A percentile compares a stretch with the other conserved stretches of the same genome.
Evolutionary conservation across 2,888 invertebrate species (phyloP).

Genomic region (Drosophila peninsularis): DNA sequence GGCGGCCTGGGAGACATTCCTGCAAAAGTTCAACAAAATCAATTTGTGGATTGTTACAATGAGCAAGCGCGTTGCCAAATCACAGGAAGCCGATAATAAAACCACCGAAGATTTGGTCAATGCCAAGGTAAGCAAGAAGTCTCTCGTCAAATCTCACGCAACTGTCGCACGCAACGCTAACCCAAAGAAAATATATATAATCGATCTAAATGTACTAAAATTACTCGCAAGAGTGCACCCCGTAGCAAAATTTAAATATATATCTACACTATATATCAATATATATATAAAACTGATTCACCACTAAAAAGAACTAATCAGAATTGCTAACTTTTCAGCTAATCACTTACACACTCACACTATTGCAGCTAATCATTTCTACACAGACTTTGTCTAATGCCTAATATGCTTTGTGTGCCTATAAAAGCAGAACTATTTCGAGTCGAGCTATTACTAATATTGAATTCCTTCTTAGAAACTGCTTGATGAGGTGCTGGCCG

Average conservation of each 20-base stretch:
- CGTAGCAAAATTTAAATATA: constrained; percentile 38
- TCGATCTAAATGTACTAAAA: constrained; percentile 48
- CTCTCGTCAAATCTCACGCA: constrained; percentile 44
- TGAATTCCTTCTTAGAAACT: constrained; percentile 85
- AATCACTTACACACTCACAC: constrained; percentile 36
- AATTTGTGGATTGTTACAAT: constrained; percentile 91
- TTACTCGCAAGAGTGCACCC: constrained; percentile 39
- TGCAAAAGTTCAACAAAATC: constrained; percentile 89
- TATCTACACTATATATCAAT: constrained; percentile 7
- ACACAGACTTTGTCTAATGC: constrained; percentile 66
- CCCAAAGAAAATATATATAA: constrained; percentile 27
- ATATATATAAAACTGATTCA: constrained; percentile 27
- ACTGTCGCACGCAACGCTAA: constrained; percentile 69
- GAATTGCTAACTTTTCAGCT: constrained; percentile 64
- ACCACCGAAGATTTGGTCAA: constrained; percentile 91
- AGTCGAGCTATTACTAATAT: constrained; percentile 22
- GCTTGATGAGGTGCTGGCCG: constrained; percentile 90
- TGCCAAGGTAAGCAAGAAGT: constrained; percentile 87
- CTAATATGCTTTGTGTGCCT: constrained; percentile 64
- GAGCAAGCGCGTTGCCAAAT: constrained; percentile 87
- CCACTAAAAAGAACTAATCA: constrained; percentile 64
- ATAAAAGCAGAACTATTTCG: not conserved
- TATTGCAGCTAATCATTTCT: constrained; percentile 68
- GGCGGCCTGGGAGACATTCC: constrained; percentile 92
- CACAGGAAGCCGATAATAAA: constrained; percentile 90